Evolutionary conservation across 2,888 invertebrate species (phyloP).

Genomic region (Gordius sp.): DNA sequence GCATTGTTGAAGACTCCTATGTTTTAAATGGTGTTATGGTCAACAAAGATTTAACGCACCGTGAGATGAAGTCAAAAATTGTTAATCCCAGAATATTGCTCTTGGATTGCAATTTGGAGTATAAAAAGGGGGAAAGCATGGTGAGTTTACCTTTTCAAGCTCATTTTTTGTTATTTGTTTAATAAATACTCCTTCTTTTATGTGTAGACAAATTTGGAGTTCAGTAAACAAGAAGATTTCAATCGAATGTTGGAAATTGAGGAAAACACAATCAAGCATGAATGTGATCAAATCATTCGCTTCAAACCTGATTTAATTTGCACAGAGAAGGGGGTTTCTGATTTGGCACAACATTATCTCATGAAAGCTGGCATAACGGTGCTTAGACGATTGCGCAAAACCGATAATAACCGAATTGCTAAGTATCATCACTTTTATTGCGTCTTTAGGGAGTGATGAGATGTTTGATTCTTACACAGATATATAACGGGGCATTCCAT

Average conservation of each 20-base stretch:
- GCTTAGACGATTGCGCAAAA: slow-evolving; percentile 53
- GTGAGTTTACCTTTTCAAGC: slow-evolving; percentile 21
- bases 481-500: too few species aligned
- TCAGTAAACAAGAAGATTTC: slow-evolving; percentile 73
- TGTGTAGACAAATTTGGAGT: slow-evolving; percentile 66
- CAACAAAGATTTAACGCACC: slow-evolving; percentile 91
- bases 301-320: slow-evolving; percentile 82
- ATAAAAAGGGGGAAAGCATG: slow-evolving; percentile 90
- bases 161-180: too few species aligned
- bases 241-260: slow-evolving; percentile 73
- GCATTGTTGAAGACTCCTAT: slow-evolving; percentile 66
- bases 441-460: too few species aligned
- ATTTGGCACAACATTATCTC: slow-evolving; percentile 34
- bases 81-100: slow-evolving; percentile 79
- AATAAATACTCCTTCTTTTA: too few species aligned
- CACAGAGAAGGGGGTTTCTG: slow-evolving; percentile 86
- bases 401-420: slow-evolving; percentile 83
- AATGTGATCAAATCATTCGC: slow-evolving; percentile 73
- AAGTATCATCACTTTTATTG: slow-evolving; percentile 30
- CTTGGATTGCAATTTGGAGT: slow-evolving; percentile 78
- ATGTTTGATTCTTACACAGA: too few species aligned
- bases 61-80: slow-evolving; percentile 76
- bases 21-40: slow-evolving; percentile 82
- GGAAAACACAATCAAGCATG: slow-evolving; percentile 60
- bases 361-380: slow-evolving; percentile 37